A percentile compares a stretch with the other conserved stretches of the same genome.
These are phyloP conservation scores for Oedothorax gibbosus DNA, from an alignment of 1,140 invertebrate genomes.

Conservation along the genomic window DNA sequence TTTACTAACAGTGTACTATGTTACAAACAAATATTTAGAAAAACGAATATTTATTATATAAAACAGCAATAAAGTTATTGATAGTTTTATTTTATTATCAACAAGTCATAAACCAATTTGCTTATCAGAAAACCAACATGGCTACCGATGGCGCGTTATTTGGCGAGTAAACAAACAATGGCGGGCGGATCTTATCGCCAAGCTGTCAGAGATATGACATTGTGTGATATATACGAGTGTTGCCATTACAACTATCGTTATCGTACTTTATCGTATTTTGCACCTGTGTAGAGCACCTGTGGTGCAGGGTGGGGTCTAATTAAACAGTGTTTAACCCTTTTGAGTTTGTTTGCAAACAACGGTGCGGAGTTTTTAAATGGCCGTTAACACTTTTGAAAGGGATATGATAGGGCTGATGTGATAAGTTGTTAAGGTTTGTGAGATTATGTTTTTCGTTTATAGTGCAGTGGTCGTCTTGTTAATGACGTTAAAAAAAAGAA, in stretches of 20 bases:
- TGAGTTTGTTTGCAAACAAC: not conserved
- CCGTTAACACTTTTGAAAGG: too few relatives aligned
- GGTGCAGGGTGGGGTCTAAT: not conserved
- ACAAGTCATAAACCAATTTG: slow-evolving; percentile 25
- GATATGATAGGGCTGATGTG: too few relatives aligned
- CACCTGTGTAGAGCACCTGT: slow-evolving; percentile 15
- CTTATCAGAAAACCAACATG: slow-evolving; percentile 33
- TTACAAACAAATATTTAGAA: too few relatives aligned
- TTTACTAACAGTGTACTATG: too few relatives aligned
- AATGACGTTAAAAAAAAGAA: too few relatives aligned
- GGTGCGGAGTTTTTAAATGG: not conserved
- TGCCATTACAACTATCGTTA: slow-evolving; percentile 17
- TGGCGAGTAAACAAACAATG: slow-evolving; percentile 35
- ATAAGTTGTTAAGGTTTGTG: not conserved
- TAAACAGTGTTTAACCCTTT: not conserved
- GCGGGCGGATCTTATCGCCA: slow-evolving; percentile 20
- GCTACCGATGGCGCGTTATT: slow-evolving; percentile 18
- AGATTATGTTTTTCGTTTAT: not conserved
- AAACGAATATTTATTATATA: too few relatives aligned
- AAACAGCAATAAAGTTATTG: too few relatives aligned
- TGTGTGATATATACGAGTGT: slow-evolving; percentile 12
- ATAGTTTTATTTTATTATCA: too few relatives aligned
- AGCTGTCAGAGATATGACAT: slow-evolving; percentile 14
- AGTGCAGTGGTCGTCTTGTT: not conserved
- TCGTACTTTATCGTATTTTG: not conserved